Evolutionary conservation across 2,113 vertebrate species (phyloP).

Genomic region (Hyperopisus bebe): DNA sequence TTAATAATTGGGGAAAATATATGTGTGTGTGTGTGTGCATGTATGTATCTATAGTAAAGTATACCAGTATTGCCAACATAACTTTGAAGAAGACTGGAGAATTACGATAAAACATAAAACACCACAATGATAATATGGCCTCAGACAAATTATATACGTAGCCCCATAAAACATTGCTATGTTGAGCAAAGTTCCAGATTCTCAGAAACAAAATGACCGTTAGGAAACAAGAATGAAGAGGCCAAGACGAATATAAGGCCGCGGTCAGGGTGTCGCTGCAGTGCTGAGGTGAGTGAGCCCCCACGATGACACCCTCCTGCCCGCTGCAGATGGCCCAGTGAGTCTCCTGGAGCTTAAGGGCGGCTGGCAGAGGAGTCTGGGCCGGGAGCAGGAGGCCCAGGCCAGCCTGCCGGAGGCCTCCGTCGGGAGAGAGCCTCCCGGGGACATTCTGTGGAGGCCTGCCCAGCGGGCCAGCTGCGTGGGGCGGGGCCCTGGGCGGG

Average conservation of each 20-base stretch:
- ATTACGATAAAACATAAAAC: not conserved
- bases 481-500: conserved; percentile 43
- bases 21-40: no score
- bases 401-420: not conserved
- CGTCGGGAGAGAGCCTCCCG: not conserved
- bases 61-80: no score
- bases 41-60: no score
- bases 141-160: not conserved
- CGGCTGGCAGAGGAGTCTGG: not conserved
- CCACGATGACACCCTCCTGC: not conserved
- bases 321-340: not conserved
- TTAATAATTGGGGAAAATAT: not conserved
- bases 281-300: not conserved
- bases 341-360: not conserved
- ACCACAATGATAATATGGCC: not conserved
- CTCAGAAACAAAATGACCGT: not conserved
- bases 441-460: conserved; percentile 34
- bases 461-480: conserved; percentile 52
- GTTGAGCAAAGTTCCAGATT: not conserved
- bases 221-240: not conserved
- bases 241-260: not conserved
- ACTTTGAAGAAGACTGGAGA: not conserved
- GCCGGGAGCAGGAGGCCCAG: not conserved
- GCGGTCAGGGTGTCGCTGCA: not conserved
- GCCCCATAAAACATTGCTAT: not conserved